Evolutionary conservation across 2,888 invertebrate genomes (phyloP).

Genomic region (Anthrax anthrax): DNA sequence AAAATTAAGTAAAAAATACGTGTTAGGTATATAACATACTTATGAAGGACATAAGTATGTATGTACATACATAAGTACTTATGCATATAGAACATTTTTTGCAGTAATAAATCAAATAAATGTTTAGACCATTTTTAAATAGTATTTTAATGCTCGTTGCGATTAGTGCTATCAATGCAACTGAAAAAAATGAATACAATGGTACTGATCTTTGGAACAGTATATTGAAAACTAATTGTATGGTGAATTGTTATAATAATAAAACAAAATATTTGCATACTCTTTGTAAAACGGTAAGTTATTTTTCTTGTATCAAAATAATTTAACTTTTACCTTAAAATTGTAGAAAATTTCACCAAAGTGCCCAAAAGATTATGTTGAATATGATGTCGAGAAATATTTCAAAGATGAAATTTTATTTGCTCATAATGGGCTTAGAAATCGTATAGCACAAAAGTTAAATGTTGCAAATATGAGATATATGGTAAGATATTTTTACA

Average conservation of each 20-base stretch:
- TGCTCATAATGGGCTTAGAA: slow-evolving; percentile 10
- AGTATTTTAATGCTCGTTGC: too few relatives aligned
- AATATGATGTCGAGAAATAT: background rate
- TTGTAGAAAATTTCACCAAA: background rate
- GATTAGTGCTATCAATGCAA: too few relatives aligned
- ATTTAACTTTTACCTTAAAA: background rate
- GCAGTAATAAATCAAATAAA: too few relatives aligned
- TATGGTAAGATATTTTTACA: slow-evolving; percentile 4
- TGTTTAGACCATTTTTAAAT: too few relatives aligned
- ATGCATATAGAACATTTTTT: too few relatives aligned
- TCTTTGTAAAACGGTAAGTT: slow-evolving; percentile 10
- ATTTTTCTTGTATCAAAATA: too few relatives aligned
- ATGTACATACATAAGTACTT: too few relatives aligned
- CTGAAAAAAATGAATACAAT: too few relatives aligned
- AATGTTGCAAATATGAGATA: slow-evolving; percentile 2
- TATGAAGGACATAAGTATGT: too few relatives aligned
- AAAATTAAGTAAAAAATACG: too few relatives aligned
- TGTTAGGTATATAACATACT: too few relatives aligned
- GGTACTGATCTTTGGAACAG: background rate
- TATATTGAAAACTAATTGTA: slow-evolving; percentile 8
- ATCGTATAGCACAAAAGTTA: slow-evolving; percentile 5
- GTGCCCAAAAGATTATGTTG: background rate
- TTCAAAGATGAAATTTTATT: slow-evolving; percentile 1
- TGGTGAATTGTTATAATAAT: slow-evolving; percentile 7
- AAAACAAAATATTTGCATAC: slow-evolving; percentile 9